Conservation (phyloP, 2,797 vertebrate genomes). For the Sebastes glaucus region DNA sequence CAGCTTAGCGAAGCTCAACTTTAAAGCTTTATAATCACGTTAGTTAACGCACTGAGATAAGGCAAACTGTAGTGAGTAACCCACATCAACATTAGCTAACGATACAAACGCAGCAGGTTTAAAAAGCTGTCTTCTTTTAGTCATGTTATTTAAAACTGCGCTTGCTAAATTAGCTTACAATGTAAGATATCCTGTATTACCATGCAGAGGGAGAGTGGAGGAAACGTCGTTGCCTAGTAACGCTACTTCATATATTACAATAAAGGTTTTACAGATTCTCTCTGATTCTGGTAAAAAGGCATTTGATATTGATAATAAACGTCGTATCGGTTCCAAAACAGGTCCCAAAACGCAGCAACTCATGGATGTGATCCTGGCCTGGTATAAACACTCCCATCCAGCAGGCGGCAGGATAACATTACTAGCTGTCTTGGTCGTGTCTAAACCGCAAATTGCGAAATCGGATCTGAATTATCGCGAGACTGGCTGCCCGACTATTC, state of each 20-base stretch:
- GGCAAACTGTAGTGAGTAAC: not conserved
- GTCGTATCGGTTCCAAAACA: not conserved
- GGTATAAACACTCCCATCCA: conserved; percentile 25
- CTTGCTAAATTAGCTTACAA: conserved; percentile 49
- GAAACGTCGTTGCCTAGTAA: not conserved
- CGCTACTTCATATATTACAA: not conserved
- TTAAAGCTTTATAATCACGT: not conserved
- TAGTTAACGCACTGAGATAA: not conserved
- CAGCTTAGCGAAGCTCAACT: not conserved
- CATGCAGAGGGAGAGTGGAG: conserved; percentile 12
- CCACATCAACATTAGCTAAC: not conserved
- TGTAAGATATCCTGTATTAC: conserved; percentile 32
- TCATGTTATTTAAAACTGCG: conserved; percentile 18
- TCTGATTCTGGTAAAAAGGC: not conserved
- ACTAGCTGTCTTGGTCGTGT: too few species aligned
- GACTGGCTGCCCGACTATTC: too few species aligned
- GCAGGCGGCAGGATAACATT: conserved; percentile 39
- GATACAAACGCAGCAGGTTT: not conserved
- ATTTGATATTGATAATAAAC: conserved; percentile 15
- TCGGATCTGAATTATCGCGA: too few species aligned
- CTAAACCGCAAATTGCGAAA: too few species aligned
- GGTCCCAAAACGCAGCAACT: conserved; percentile 14
- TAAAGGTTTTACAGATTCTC: not conserved
- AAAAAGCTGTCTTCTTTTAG: not conserved
- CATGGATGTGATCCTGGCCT: not conserved